Percentiles rank a stretch among this genome's conserved stretches.
Conservation (phyloP, 2,797 vertebrate species). For the Carcharodon carcharias region DNA sequence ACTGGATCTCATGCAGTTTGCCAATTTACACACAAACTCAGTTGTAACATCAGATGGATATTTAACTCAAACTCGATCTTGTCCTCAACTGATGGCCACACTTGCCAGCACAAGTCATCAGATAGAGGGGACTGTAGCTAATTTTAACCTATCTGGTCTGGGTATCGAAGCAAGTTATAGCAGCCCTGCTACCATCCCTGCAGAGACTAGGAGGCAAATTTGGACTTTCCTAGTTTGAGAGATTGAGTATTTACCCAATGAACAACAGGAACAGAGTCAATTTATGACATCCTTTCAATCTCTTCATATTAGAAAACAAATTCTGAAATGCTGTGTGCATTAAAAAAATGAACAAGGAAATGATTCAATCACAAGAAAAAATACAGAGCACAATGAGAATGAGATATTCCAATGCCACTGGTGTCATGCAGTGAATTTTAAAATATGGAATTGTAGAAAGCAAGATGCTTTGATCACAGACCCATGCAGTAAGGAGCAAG, state of each 20-base stretch:
- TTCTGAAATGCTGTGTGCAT: background rate
- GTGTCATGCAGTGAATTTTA: conserved; percentile 6
- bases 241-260: background rate
- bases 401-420: background rate
- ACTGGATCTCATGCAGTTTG: background rate
- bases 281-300: background rate
- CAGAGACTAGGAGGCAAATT: background rate
- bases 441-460: background rate
- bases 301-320: background rate
- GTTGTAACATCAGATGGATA: background rate
- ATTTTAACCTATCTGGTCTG: background rate
- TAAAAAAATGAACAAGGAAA: background rate
- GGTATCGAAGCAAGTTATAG: background rate
- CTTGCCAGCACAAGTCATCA: background rate
- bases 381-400: background rate
- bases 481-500: background rate
- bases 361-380: background rate
- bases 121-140: background rate
- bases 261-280: background rate
- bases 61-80: background rate
- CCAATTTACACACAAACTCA: background rate
- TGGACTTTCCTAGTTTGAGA: background rate
- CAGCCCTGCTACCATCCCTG: background rate
- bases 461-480: background rate
- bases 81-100: background rate